phyloP scores from a whole-genome alignment of 1,140 invertebrate genomes.

The Meloidogyne exigua region DNA sequence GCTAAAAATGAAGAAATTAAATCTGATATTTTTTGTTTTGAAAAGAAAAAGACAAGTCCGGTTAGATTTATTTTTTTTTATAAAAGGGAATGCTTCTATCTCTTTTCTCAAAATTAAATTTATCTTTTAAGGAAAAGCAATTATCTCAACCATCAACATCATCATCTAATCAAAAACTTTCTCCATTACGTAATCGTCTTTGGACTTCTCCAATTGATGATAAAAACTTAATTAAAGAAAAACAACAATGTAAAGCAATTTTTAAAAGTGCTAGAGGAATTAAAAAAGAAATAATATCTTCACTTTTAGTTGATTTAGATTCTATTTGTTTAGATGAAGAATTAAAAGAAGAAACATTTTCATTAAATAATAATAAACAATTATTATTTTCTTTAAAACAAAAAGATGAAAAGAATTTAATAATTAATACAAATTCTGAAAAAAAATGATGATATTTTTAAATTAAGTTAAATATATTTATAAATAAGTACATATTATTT shows the following conservation, averaged over 20 bases:
- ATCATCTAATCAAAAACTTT: neutral
- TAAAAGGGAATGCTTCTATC: too few species aligned
- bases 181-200: slow-evolving; percentile 1
- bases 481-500: too few species aligned
- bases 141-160: neutral
- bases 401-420: too few species aligned
- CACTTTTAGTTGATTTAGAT: neutral
- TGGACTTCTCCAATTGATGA: neutral
- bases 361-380: too few species aligned
- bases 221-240: neutral
- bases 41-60: neutral
- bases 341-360: too few species aligned
- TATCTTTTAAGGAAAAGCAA: neutral
- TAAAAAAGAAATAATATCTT: neutral
- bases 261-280: neutral
- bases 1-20: neutral
- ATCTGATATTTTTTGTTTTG: neutral
- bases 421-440: too few species aligned
- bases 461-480: too few species aligned
- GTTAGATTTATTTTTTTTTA: neutral
- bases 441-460: too few species aligned
- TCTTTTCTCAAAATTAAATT: neutral
- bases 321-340: neutral
- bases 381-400: too few species aligned
- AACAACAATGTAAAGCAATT: neutral